Evolutionary conservation across 2,888 invertebrate genomes (phyloP), one percentile per base, ranked within the genome.

Genomic region (Apamea crenata): DNA sequence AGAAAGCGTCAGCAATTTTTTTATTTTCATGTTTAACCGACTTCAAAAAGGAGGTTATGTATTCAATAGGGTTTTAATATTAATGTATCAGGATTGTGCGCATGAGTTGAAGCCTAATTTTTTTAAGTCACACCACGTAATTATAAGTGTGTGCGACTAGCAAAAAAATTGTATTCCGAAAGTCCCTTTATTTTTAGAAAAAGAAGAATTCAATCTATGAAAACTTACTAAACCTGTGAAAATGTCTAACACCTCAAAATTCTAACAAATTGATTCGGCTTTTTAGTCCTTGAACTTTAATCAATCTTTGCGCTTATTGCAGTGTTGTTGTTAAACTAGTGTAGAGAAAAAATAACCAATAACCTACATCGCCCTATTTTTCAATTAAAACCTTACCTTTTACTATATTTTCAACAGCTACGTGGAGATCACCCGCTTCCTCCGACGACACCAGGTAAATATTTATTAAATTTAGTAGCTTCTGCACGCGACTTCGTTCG

Each of bases 261-360:
- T 86, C 61, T 84, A 84, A 86, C 78, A 65, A 18, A 44, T 16
- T n/a, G 36, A 5, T 74, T 83, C 73, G 72, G 71, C 83, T 83
- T 78, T 66, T 66, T 67, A 59, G 21, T 68, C 29, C n/a, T 80
- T 66, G 7, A 83, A 68, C 40, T 77, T 75, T 83, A 65, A 84
- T 72, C 61, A 65, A 83, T 86, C 83, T 89, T 88, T 78, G 82
- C 84, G 89, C 89, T 91, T 85, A 67, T 78, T 87, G 91, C 90
- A 84, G 69, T 89, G 72, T 78, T 75, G 53, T 77, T 70, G 40
- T 78, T 70, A 77, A 75, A 73, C 40, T 53, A 50, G 53, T 69
- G 59, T 75, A 65, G 44, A 25, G 36, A 74, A 70, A 67, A 36
- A 80, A 77, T 85, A 85, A 85, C 84, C 74, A 84, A 73, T 87